Evolutionary conservation across 1,140 invertebrate species (phyloP), one percentile per base, ranked within the genome.

Genomic region (Drosophila saltans): DNA sequence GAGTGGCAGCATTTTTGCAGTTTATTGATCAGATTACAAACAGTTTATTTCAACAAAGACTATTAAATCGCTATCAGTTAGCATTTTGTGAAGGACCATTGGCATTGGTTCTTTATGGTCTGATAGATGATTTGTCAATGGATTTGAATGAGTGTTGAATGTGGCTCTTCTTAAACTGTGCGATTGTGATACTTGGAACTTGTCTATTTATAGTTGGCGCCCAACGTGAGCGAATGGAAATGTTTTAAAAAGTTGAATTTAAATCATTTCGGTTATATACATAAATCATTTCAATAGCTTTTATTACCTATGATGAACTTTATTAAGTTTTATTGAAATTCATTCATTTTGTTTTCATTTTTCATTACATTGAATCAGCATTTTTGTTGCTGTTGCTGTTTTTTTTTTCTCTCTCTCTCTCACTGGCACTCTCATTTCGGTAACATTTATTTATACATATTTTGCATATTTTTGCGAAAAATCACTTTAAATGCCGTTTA

Each of bases 401-500:
- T 33, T 4, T 28, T n/a, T 30, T 30, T 30, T 24, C 3, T 26
- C 8, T 5, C 3, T 26, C 8, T 5, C 21, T 1, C 9, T 1
- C 10, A 28, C 33, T 9, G 21, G 33, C 28, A 30, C 45, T 9
- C 3, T 10, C 33, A 8, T 24, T 39, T 58, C 21, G 21, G 45
- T n/a, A 39, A 39, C n/a, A 39, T 39, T 39, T 39, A 62, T n/a
- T 26, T 16, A 7, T 62, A 60, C 65, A 77, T 66, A 62, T 65
- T 66, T 71, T 62, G 45, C 66, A 77, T 78, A 62, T 57, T 65
- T 78, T 69, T 71, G 67, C 67, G 24, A 72, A 57, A 78, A 72
- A 61, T 69, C 69, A 65, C 66, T 70, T 78, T 61, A 69, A 77
- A 78, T 70, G 45, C 58, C 63, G 48, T 80, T 76, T 65, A 52